phyloP scores from a whole-genome alignment of 1,140 invertebrate genomes.

The Zaprionus nigranus region DNA sequence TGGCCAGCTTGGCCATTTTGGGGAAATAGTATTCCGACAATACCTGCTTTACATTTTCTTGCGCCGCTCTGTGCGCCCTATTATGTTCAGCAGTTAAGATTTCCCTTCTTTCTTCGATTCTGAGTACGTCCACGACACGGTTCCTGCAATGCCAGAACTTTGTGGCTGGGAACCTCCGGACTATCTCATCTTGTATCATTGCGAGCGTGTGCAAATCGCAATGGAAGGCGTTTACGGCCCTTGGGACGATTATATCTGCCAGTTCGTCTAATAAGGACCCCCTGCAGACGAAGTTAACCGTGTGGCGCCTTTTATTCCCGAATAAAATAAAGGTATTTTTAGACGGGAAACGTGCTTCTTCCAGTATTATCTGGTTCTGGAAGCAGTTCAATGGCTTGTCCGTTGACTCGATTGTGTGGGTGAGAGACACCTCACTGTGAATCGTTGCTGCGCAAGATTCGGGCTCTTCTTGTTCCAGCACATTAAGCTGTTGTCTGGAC shows the following conservation, averaged over 20 bases:
- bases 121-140: neutral
- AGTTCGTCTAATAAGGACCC: neutral
- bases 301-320: neutral
- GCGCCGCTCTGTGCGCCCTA: neutral
- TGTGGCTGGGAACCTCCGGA: neutral
- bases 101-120: slow-evolving; percentile 2
- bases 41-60: slow-evolving; percentile 7
- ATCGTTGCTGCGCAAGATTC: neutral
- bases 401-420: neutral
- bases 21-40: neutral
- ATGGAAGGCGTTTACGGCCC: neutral
- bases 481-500: slow-evolving; percentile 37
- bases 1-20: neutral
- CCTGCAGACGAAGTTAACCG: neutral
- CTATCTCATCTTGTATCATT: slow-evolving; percentile 8
- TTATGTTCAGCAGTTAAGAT: slow-evolving; percentile 1
- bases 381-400: slow-evolving; percentile 8
- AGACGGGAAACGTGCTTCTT: neutral
- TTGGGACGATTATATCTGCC: neutral
- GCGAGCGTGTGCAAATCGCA: slow-evolving; percentile 13
- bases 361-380: slow-evolving; percentile 15
- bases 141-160: slow-evolving; percentile 3
- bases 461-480: too few species aligned
- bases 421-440: neutral
- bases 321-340: neutral